A percentile compares a stretch with the other conserved stretches of the same genome.
These are phyloP conservation scores for Brachionus manjavacas DNA, from an alignment of 1,140 invertebrate genomes.

Conservation along the genomic window DNA sequence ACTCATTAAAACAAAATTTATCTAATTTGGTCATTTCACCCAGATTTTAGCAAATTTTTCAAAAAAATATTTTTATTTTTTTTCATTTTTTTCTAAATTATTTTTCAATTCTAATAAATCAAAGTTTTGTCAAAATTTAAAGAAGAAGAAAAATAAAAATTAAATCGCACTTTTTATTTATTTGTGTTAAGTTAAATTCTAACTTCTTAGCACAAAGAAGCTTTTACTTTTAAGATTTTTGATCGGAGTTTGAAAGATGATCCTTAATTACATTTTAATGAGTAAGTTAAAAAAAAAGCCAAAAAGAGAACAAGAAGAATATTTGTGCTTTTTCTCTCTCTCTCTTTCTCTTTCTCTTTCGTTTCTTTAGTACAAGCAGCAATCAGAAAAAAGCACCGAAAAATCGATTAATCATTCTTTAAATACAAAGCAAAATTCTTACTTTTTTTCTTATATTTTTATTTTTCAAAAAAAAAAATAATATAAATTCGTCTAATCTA, in stretches of 20 bases:
- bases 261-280: slow-evolving; percentile 38
- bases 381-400: slow-evolving; percentile 39
- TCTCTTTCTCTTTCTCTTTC: background rate
- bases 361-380: background rate
- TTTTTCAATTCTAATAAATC: slow-evolving; percentile 3
- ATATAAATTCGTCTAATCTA: slow-evolving; percentile 3
- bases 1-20: background rate
- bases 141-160: background rate
- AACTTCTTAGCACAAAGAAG: background rate
- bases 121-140: background rate
- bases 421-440: background rate
- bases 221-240: background rate
- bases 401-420: slow-evolving; percentile 38
- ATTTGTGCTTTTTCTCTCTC: background rate
- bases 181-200: background rate
- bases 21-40: slow-evolving; percentile 36
- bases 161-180: background rate
- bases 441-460: background rate
- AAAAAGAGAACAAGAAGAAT: background rate
- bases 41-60: slow-evolving; percentile 4
- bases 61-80: too few relatives aligned
- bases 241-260: slow-evolving; percentile 24
- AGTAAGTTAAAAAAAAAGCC: slow-evolving; percentile 7
- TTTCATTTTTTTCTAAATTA: slow-evolving; percentile 20
- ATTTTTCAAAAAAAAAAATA: background rate